Base-by-base conservation (phyloP, 2,797 vertebrate species). In the Parambassis ranga region DNA sequence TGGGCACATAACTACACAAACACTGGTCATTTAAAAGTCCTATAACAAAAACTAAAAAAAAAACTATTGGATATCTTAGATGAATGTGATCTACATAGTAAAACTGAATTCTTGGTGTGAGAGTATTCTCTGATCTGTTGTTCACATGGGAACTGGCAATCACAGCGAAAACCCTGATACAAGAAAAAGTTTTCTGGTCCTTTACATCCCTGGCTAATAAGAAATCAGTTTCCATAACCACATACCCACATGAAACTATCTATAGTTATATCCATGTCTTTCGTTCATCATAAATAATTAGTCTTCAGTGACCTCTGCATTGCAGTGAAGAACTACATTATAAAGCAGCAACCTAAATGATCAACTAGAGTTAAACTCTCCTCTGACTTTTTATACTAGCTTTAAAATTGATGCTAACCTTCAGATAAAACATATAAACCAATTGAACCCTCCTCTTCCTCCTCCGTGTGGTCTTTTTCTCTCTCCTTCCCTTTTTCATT, bases 401-500 rank as follows among this genome's bases (percentile, higher is more conserved):
- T 22, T 38, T 1, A 6, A 64, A 68, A 57, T 11, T 52, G 30
- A 64, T 50, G 1, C 1, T 26, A 3, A 62, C 33, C 53, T 24
- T 41, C 10, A 42, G n/a, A 18, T 31, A 10, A 47, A 39, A 56
- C 43, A 38, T 52, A 47, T 59, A 44, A 18, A 61, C 7, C 36
- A 28, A 60, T 49, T 33, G 57, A 38, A 15, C 27, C 42, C 36
- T 46, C 31, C 46, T 6, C 38, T 28, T 24, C 50, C 20, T 24
- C 30, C 10, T 18, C 22, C 15, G 3, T 22, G 26, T 47, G n/a
- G n/a, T 22, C 7, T 19, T 28, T 37, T n/a, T 15, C 31, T 20
- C 22, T 68, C 20, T 41, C 13, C 33, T 59, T 44, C 39, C 35
- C 36, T 27, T 64, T 72, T 67, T 70, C 56, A 75, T 75, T 80